These are phyloP conservation scores for Melikaiella ostensackeni DNA, from an alignment of 2,888 invertebrate genomes.

Conservation along the genomic window DNA sequence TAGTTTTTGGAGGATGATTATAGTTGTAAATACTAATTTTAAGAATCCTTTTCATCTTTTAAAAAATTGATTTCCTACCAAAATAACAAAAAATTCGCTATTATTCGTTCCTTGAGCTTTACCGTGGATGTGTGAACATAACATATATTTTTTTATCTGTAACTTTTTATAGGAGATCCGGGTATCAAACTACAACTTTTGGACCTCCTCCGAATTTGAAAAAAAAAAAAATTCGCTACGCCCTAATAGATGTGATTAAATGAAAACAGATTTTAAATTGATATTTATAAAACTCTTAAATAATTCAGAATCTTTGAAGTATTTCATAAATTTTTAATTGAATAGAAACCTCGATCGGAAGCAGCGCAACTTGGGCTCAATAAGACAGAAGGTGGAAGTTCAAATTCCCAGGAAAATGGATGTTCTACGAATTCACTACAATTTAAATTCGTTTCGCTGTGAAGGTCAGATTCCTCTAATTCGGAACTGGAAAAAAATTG, in stretches of 20 bases:
- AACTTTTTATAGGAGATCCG: no score
- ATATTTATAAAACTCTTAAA: conserved; percentile 18
- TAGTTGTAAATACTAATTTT: no score
- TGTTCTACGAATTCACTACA: conserved; percentile 77
- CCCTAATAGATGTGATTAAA: background rate
- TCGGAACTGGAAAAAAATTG: conserved; percentile 80
- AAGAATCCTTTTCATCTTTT: no score
- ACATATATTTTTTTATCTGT: no score
- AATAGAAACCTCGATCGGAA: conserved; percentile 85
- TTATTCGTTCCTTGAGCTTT: no score
- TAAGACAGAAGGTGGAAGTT: conserved; percentile 86
- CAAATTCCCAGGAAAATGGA: conserved; percentile 82
- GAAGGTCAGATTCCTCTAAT: conserved; percentile 79
- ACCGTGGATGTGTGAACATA: no score
- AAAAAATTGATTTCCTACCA: no score
- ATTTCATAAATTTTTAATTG: conserved; percentile 12
- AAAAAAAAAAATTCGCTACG: no score
- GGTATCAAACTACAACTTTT: no score
- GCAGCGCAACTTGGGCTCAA: conserved; percentile 84
- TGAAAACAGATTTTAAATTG: conserved; percentile 7
- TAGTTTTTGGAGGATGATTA: no score
- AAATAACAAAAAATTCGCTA: no score
- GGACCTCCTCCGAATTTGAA: no score
- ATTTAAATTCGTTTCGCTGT: conserved; percentile 73
- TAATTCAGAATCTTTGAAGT: conserved; percentile 1